These are phyloP conservation scores for Temnothorax curvispinosus DNA, from an alignment of 1,140 invertebrate species.

Conservation along the genomic window DNA sequence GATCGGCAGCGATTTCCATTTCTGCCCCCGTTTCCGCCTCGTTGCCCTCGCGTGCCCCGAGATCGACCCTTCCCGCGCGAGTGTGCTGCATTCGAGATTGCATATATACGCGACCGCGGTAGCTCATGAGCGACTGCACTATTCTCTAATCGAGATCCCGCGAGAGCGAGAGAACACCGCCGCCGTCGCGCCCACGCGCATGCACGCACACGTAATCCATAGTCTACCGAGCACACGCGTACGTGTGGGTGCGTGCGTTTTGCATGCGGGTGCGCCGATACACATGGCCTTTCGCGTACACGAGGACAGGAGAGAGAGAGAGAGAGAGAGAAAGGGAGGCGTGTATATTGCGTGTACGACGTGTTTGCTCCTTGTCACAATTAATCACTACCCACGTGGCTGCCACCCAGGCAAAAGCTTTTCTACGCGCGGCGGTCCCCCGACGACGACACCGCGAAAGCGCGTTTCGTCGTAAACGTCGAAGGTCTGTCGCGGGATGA, in stretches of 20 bases:
- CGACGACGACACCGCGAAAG: neutral
- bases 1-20: slow-evolving; percentile 38
- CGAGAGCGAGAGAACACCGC: slow-evolving; percentile 1
- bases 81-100: neutral
- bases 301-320: neutral
- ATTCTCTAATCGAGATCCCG: slow-evolving; percentile 16
- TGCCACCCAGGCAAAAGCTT: slow-evolving; percentile 34
- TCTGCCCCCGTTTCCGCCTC: slow-evolving; percentile 37
- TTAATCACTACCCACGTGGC: slow-evolving; percentile 64
- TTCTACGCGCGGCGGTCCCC: slow-evolving; percentile 15
- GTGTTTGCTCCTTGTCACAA: slow-evolving; percentile 71
- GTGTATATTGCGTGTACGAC: slow-evolving; percentile 19
- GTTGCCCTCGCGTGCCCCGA: neutral
- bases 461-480: slow-evolving; percentile 40
- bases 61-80: neutral
- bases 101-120: neutral
- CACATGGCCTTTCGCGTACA: neutral
- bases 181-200: slow-evolving; percentile 13
- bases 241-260: neutral
- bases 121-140: slow-evolving; percentile 26
- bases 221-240: neutral
- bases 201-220: slow-evolving; percentile 27
- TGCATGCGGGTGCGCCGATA: neutral
- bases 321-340: neutral
- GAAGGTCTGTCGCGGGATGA: slow-evolving; percentile 17